Evolutionary conservation across 1,140 invertebrate species (phyloP), one percentile per base, ranked within the genome.

Genomic region (Drosophila setifemur): DNA sequence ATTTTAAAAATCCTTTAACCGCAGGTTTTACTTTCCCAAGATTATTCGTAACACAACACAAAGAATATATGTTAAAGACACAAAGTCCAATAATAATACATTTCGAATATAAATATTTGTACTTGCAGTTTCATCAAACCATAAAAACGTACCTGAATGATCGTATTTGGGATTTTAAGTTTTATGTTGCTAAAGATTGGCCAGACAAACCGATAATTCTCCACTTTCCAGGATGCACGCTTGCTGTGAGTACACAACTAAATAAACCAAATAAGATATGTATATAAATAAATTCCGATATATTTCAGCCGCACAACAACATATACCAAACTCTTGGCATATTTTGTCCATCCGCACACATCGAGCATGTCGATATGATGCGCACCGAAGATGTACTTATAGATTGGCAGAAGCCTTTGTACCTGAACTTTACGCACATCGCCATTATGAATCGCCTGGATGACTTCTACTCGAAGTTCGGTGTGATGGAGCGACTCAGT

Each of bases 181-280:
- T 96, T 93, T 96, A 96, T 93, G 95, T 96, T 86, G 93, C 94
- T 85, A 95, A 96, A 91, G 94, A 93, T 90, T 96, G 95, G 95
- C 95, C 95, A 19, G 94, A 95, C 70, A 93, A 95, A 75, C 94
- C 95, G 58, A 94, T 96, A 85, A 95, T 95, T 88, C 91, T 96
- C 73, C 95, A 96, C 91, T 96, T 96, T 91, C 95, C 95, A 57
- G 95, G 95, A 88, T 96, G 95, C 92, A 96, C 95, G 33, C 92
- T 93, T 89, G 94, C 95, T 91, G 95, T 96, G 92, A 94, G 93
- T 92, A 7, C 6, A 53, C 2, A 21, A 0, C 2, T 1, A 3
- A 6, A 9, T 9, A 4, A 5, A 6, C 1, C 0, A 26, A 23
- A 12, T 35, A 16, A 49, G 23, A 7, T 21, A 2, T 11, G 14